Conservation (phyloP, 1,140 invertebrate genomes). For the Eriocheir sinensis region DNA sequence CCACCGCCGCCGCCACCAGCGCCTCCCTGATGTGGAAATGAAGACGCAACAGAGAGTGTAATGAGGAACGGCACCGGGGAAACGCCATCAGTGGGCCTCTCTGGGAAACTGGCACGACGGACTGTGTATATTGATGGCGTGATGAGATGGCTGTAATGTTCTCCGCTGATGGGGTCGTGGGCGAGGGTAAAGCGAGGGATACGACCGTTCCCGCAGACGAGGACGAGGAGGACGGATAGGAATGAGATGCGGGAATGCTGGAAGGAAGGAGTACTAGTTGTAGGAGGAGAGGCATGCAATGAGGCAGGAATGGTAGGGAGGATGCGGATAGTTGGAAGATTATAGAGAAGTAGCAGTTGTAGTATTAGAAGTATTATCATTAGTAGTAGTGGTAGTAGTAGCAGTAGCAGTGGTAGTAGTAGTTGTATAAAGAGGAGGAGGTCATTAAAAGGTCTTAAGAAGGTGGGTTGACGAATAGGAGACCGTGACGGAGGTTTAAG, state of each 20-base stretch:
- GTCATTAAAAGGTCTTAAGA: too few relatives aligned
- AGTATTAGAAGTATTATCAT: too few relatives aligned
- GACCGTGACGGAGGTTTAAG: background rate
- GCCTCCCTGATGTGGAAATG: background rate
- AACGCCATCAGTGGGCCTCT: background rate
- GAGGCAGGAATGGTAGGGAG: background rate
- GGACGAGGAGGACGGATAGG: background rate
- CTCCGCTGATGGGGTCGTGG: background rate
- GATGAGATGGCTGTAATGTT: conserved; percentile 23
- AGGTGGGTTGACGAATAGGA: background rate
- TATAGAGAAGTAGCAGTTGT: too few relatives aligned
- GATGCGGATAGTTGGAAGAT: too few relatives aligned
- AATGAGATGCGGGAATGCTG: background rate
- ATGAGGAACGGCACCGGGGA: background rate
- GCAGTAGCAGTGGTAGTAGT: too few relatives aligned
- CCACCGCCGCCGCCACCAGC: too few relatives aligned
- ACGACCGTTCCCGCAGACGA: background rate
- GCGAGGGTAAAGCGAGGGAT: background rate
- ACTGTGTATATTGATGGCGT: conserved; percentile 15
- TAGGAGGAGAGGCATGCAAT: background rate
- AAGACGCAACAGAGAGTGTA: background rate
- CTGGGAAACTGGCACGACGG: background rate
- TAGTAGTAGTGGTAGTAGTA: too few relatives aligned
- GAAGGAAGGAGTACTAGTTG: background rate
- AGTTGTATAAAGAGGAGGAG: too few relatives aligned